Conservation (phyloP, 2,113 vertebrate genomes). For the Empidonax traillii region DNA sequence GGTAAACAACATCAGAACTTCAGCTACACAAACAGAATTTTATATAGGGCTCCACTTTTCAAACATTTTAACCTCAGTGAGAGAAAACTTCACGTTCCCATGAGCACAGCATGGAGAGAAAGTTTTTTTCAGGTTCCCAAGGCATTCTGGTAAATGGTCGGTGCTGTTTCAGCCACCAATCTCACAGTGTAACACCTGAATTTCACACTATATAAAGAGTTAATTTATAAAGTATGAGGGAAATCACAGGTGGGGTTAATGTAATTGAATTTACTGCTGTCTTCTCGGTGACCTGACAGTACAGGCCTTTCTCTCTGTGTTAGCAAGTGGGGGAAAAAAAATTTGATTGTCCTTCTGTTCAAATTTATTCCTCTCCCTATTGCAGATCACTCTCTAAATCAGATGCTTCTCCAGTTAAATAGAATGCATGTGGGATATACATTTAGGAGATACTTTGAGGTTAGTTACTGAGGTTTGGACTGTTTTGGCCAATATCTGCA, state of each 20-base stretch:
- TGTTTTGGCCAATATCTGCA: not conserved
- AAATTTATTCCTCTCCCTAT: not conserved
- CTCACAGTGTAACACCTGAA: not conserved
- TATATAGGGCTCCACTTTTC: not conserved
- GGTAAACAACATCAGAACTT: slow-evolving; percentile 34
- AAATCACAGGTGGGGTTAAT: not conserved
- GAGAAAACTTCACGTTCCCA: not conserved
- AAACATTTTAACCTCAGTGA: not conserved
- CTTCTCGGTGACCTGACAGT: not conserved
- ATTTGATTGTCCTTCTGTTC: not conserved
- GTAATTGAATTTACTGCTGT: not conserved
- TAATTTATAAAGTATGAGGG: not conserved
- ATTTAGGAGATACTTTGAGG: not conserved
- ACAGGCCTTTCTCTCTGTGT: not conserved
- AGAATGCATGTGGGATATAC: not conserved
- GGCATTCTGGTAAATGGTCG: slow-evolving; percentile 5
- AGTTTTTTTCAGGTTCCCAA: slow-evolving; percentile 8
- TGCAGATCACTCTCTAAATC: not conserved
- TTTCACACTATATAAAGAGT: not conserved
- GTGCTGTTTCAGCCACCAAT: not conserved
- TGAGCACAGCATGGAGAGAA: not conserved
- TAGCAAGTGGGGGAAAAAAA: not conserved
- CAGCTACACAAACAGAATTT: not conserved
- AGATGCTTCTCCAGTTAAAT: not conserved
- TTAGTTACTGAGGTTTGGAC: not conserved